These are phyloP conservation scores for Drosophila bifasciata DNA, from an alignment of 1,140 invertebrate genomes.

Conservation along the genomic window DNA sequence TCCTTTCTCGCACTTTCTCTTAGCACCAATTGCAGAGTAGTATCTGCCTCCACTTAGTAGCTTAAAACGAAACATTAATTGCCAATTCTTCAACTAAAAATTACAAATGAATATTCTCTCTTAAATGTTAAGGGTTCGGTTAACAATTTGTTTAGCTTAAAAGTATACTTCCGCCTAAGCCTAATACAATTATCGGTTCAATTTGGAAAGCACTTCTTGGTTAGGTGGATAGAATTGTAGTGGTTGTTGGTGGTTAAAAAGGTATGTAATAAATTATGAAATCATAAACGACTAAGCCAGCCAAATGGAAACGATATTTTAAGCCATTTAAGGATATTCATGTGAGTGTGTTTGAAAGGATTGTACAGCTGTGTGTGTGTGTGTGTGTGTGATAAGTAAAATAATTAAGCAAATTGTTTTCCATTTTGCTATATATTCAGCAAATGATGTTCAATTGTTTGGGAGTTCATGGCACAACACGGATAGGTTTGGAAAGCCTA, in stretches of 20 bases:
- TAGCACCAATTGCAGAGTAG: slow-evolving; percentile 35
- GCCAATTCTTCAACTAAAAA: slow-evolving; percentile 63
- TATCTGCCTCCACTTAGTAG: neutral
- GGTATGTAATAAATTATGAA: slow-evolving; percentile 52
- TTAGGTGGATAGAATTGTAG: slow-evolving; percentile 35
- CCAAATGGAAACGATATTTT: slow-evolving; percentile 54
- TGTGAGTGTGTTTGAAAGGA: slow-evolving; percentile 43
- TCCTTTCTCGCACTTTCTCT: slow-evolving; percentile 13
- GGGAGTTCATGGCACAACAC: slow-evolving; percentile 27
- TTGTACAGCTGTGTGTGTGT: slow-evolving; percentile 42
- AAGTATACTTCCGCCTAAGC: slow-evolving; percentile 51
- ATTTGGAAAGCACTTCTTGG: slow-evolving; percentile 34
- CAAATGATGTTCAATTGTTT: slow-evolving; percentile 33
- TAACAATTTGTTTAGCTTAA: slow-evolving; percentile 55
- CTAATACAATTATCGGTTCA: slow-evolving; percentile 62
- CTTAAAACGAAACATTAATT: slow-evolving; percentile 39
- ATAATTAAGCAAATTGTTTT: slow-evolving; percentile 55
- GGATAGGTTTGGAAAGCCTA: slow-evolving; percentile 26
- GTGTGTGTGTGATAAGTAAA: slow-evolving; percentile 27
- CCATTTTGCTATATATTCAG: slow-evolving; percentile 38
- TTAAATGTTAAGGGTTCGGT: slow-evolving; percentile 36
- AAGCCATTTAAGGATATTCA: slow-evolving; percentile 51
- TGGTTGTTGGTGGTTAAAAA: slow-evolving; percentile 38
- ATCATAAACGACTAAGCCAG: slow-evolving; percentile 56
- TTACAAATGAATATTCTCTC: slow-evolving; percentile 21